Evolutionary conservation across 2,888 invertebrate species (phyloP).

Genomic region (Heliconius sara): DNA sequence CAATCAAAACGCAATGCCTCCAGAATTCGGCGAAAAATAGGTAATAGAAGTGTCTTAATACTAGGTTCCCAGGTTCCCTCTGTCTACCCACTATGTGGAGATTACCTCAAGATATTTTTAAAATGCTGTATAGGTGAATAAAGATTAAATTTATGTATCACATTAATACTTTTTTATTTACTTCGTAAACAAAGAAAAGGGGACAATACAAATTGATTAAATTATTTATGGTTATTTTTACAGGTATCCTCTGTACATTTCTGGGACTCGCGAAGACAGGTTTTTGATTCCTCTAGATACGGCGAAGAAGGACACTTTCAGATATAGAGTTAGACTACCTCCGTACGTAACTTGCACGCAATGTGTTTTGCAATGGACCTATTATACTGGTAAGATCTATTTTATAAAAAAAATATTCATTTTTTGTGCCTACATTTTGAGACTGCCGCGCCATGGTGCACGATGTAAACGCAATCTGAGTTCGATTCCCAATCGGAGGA

Average conservation of each 20-base stretch:
- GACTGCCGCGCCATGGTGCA: too few relatives aligned
- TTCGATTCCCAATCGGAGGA: too few relatives aligned
- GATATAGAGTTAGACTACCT: conserved; percentile 91
- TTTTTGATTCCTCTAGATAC: conserved; percentile 89
- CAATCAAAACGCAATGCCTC: too few relatives aligned
- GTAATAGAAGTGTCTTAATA: too few relatives aligned
- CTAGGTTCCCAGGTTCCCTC: too few relatives aligned
- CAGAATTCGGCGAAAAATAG: too few relatives aligned
- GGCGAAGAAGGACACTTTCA: conserved; percentile 86
- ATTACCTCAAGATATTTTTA: too few relatives aligned
- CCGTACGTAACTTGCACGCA: conserved; percentile 93
- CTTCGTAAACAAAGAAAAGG: not conserved
- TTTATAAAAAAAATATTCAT: not conserved
- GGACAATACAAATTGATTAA: not conserved
- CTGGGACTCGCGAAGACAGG: conserved; percentile 88
- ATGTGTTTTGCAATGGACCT: conserved; percentile 97
- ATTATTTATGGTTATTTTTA: conserved; percentile 41
- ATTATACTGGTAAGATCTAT: conserved; percentile 87
- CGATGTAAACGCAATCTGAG: too few relatives aligned
- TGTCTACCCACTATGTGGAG: too few relatives aligned
- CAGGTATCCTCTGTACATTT: conserved; percentile 89
- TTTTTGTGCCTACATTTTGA: too few relatives aligned
- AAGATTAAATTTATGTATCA: too few relatives aligned
- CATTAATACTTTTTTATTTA: not conserved
- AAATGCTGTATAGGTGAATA: too few relatives aligned